Percentiles rank a stretch among this genome's conserved stretches.
These are phyloP conservation scores for Microvelia longipes DNA, from an alignment of 1,140 invertebrate species.

Conservation along the genomic window DNA sequence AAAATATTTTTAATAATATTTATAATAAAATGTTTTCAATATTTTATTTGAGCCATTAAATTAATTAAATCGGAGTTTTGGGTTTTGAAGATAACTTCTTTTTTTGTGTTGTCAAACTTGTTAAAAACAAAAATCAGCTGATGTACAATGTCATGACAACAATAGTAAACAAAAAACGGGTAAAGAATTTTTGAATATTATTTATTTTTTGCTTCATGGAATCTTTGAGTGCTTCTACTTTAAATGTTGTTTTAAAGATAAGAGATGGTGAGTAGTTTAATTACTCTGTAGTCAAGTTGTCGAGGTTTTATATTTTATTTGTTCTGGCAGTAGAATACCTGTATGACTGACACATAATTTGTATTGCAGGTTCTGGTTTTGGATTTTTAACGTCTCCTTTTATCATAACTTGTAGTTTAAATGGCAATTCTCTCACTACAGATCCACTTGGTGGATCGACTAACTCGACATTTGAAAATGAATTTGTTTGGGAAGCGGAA, in stretches of 20 bases:
- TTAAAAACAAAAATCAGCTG: too few relatives aligned
- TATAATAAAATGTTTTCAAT: too few relatives aligned
- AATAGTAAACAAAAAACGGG: conserved; percentile 9
- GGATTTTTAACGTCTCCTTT: conserved; percentile 14
- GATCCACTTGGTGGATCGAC: conserved; percentile 9
- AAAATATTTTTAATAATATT: too few relatives aligned
- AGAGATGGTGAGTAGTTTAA: conserved; percentile 11
- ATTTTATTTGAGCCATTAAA: too few relatives aligned
- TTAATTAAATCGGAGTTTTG: too few relatives aligned
- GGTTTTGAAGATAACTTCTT: too few relatives aligned
- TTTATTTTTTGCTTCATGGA: conserved; percentile 11
- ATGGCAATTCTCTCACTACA: conserved; percentile 14
- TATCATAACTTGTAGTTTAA: conserved; percentile 14
- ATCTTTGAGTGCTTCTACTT: not conserved
- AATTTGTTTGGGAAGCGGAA: conserved; percentile 18
- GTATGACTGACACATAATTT: too few relatives aligned
- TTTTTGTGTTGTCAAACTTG: too few relatives aligned
- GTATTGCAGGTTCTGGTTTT: conserved; percentile 18
- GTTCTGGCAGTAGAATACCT: too few relatives aligned
- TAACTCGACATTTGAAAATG: conserved; percentile 14
- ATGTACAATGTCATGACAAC: conserved; percentile 12
- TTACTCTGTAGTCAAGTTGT: not conserved
- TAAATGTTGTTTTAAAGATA: conserved; percentile 11
- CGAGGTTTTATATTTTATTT: conserved; percentile 4
- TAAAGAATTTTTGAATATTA: not conserved